Conservation (phyloP, 2,113 vertebrate genomes). For the Accipiter virgatus region DNA sequence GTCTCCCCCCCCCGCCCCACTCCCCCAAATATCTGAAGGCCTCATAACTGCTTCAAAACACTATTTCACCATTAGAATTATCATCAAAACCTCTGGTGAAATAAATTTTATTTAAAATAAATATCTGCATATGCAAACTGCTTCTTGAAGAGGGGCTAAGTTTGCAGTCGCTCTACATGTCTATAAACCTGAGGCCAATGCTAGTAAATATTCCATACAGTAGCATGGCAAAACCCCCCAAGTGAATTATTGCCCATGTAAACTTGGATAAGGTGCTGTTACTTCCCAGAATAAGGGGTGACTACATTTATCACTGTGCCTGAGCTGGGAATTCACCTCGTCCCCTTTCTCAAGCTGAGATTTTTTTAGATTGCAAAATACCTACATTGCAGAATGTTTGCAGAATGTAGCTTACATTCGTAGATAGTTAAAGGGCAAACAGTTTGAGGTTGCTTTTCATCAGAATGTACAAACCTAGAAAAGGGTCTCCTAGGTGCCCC, state of each 20-base stretch:
- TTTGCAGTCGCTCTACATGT: fast-evolving
- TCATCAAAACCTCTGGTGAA: neutral
- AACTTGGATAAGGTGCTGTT: neutral
- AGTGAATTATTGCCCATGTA: neutral
- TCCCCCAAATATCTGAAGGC: neutral
- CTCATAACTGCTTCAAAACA: neutral
- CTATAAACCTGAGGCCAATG: neutral
- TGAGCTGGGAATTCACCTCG: neutral
- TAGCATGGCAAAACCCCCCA: neutral
- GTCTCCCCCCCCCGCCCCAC: fast-evolving
- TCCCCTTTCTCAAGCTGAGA: neutral
- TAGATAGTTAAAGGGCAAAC: neutral
- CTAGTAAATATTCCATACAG: neutral
- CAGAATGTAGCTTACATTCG: neutral
- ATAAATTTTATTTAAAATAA: neutral
- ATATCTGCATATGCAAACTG: neutral
- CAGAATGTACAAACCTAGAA: neutral
- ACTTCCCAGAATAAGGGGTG: neutral
- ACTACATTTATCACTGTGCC: neutral
- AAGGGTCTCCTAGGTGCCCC: fast-evolving
- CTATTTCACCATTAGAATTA: neutral
- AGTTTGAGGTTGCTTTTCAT: neutral
- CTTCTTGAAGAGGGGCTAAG: neutral
- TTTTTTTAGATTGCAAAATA: neutral
- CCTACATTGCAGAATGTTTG: neutral